Conservation (phyloP, 2,797 vertebrate genomes). For the Platyrinchus mystaceus region DNA sequence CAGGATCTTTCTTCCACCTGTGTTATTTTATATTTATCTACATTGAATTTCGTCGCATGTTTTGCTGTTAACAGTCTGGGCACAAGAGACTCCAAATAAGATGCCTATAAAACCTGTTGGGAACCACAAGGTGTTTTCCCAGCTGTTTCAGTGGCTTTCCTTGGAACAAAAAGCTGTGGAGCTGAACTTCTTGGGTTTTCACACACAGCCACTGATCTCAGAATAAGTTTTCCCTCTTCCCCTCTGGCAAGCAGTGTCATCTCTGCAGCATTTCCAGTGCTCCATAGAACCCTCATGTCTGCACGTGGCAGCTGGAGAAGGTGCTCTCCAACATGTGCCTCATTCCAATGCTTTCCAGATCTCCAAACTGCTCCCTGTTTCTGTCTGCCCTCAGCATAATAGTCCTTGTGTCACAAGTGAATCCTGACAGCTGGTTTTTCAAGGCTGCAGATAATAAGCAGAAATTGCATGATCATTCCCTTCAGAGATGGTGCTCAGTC, state of each 20-base stretch:
- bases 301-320: neutral
- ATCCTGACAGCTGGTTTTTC: neutral
- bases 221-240: neutral
- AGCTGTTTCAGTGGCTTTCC: neutral
- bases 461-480: neutral
- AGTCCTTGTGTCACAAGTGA: neutral
- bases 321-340: neutral
- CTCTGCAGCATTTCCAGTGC: rapidly evolving
- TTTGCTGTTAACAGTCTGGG: neutral
- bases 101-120: neutral
- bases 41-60: neutral
- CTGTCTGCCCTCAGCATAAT: neutral
- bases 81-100: neutral
- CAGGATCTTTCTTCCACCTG: rapidly evolving
- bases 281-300: neutral
- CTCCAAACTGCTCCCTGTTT: neutral
- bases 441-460: neutral
- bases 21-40: neutral
- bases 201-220: neutral
- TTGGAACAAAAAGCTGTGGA: neutral
- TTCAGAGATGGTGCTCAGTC: neutral
- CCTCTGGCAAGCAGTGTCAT: neutral
- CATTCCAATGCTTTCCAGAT: neutral
- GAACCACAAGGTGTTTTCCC: neutral
- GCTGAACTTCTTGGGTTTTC: neutral